Base-by-base conservation (phyloP, 1,140 invertebrate genomes). In the Coenobita brevimanus region DNA sequence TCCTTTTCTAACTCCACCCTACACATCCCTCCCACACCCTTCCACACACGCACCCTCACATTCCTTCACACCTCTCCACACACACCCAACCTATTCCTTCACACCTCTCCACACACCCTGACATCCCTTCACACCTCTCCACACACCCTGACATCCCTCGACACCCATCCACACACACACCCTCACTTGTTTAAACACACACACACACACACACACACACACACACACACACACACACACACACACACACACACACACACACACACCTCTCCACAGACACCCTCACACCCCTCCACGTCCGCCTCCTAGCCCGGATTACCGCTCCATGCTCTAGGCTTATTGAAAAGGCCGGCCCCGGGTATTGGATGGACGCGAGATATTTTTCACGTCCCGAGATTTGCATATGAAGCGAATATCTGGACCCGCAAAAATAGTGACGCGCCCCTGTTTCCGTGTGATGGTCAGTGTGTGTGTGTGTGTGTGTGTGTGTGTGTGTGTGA, bases 391-490 rank as follows among this genome's bases (percentile, higher is more conserved):
- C 75, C 46, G 84, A 87, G 84, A 87, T 87, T 87, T 87, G 84
- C 84, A 87, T 87, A 87, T 87, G 84, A 87, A 87, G 84, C 84
- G 84, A 87, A 87, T 87, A 87, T 87, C 84, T 87, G 84, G 84
- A 62, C 75, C 84, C 84, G 79, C 84, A 87, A 87, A 87, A 87
- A 87, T 87, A 79, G 84, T 87, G 84, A 87, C 84, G 84, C 79
- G 75, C 75, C n/a, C n/a, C n/a, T 87, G 84, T 87, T 87, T 87
- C 84, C 76, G 46, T 87, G 84, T 87, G 84, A 87, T 87, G 84
- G 76, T 80, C 84, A 76, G 76, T 80, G 46, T 60, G 73, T n/a
- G n/a, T n/a, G n/a, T n/a, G n/a, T n/a, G n/a, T n/a, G n/a, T n/a
- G n/a, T n/a, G n/a, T n/a, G n/a, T n/a, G n/a, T n/a, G n/a, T n/a